phyloP scores from a whole-genome alignment of 2,113 vertebrate genomes.

The Sturnira hondurensis region DNA sequence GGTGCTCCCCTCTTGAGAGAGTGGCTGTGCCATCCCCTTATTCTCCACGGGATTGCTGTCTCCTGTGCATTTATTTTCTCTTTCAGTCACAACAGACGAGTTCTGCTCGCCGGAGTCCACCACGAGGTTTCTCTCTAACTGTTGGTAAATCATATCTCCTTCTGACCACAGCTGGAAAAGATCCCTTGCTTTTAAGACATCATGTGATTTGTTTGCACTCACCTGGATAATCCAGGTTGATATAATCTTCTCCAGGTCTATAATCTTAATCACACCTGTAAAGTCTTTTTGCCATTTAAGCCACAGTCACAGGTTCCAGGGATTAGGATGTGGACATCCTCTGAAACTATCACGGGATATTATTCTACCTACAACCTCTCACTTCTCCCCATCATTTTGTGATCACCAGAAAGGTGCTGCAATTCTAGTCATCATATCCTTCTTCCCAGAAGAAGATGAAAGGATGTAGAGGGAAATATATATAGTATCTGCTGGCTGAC shows the following conservation, averaged over 20 bases:
- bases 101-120: no score
- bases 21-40: no score
- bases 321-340: background rate
- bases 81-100: no score
- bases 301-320: background rate
- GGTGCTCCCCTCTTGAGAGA: no score
- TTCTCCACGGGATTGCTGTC: no score
- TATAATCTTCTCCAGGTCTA: background rate
- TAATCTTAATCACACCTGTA: background rate
- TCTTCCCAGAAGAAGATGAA: background rate
- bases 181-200: background rate
- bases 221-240: background rate
- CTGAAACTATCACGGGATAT: background rate
- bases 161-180: background rate
- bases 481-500: background rate
- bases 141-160: background rate
- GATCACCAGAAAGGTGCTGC: background rate
- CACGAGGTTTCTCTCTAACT: background rate
- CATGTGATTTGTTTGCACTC: background rate
- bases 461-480: background rate
- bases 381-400: background rate
- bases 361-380: background rate
- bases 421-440: background rate
- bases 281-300: background rate
- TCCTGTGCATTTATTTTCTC: no score